phyloP scores from a whole-genome alignment of 2,797 vertebrate genomes.

The Brotula barbata region DNA sequence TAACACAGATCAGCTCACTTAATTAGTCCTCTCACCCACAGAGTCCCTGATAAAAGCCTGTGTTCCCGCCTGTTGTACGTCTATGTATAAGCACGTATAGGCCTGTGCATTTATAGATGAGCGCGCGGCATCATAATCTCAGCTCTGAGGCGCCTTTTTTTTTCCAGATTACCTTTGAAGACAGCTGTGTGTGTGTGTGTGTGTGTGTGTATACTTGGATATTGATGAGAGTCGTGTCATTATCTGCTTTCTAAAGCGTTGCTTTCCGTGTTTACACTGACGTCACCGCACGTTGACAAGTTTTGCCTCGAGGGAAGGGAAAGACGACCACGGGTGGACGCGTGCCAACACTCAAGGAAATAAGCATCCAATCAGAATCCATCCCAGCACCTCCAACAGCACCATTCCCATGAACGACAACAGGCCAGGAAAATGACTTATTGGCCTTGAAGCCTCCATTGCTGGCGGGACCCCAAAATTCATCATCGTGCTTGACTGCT shows the following conservation, averaged over 20 bases:
- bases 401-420: slow-evolving; percentile 42
- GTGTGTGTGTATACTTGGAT: neutral
- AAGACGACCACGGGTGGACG: slow-evolving; percentile 12
- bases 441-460: slow-evolving; percentile 36
- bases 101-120: slow-evolving; percentile 2
- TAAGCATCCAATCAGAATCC: slow-evolving; percentile 37
- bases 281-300: slow-evolving; percentile 49
- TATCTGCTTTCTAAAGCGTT: slow-evolving; percentile 44
- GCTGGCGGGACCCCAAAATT: slow-evolving; percentile 31
- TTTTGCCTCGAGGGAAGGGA: slow-evolving; percentile 37
- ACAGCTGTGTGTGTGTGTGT: slow-evolving; percentile 4
- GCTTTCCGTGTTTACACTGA: slow-evolving; percentile 40
- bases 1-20: slow-evolving; percentile 68
- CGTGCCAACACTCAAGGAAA: slow-evolving; percentile 30
- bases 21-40: slow-evolving; percentile 62
- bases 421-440: slow-evolving; percentile 27
- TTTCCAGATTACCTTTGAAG: slow-evolving; percentile 46
- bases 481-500: slow-evolving; percentile 16
- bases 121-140: slow-evolving; percentile 35
- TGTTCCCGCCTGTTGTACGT: slow-evolving; percentile 1
- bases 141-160: slow-evolving; percentile 44
- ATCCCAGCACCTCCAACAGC: slow-evolving; percentile 38
- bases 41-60: slow-evolving; percentile 50
- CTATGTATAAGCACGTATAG: neutral
- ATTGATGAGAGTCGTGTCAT: slow-evolving; percentile 28